phyloP scores from a whole-genome alignment of 2,113 vertebrate genomes.

The Erythrolamprus reginae region DNA sequence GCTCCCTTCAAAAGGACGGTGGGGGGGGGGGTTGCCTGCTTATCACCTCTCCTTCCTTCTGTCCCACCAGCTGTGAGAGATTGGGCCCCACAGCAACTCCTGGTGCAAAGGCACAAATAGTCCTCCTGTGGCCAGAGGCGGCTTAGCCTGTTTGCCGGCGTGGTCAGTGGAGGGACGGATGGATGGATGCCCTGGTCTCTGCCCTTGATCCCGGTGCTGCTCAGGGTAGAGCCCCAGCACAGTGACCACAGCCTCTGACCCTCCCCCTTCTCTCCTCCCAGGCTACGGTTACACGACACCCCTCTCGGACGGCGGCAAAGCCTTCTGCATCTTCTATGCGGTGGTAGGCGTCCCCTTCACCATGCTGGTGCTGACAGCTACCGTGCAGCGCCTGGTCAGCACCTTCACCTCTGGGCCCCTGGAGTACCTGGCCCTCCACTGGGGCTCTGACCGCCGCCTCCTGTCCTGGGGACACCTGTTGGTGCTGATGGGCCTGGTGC shows the following conservation, averaged over 20 bases:
- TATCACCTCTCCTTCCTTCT: not conserved
- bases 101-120: not conserved
- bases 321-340: constrained; percentile 83
- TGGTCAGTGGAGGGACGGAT: not conserved
- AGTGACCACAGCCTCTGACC: too few relatives aligned
- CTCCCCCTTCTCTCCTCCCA: constrained; percentile 32
- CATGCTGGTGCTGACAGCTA: constrained; percentile 84
- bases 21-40: not conserved
- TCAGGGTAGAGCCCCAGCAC: not conserved
- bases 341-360: constrained; percentile 84
- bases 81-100: not conserved
- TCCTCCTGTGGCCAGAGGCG: not conserved
- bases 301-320: constrained; percentile 80
- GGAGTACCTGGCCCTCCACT: constrained; percentile 53
- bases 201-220: not conserved
- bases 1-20: not conserved
- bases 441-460: constrained; percentile 61
- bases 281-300: constrained; percentile 87
- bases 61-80: not conserved
- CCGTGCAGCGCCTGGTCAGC: constrained; percentile 78
- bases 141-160: not conserved
- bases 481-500: constrained; percentile 59
- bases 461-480: constrained; percentile 71
- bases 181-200: not conserved
- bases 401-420: constrained; percentile 70